Percentiles rank a stretch among this genome's conserved stretches.
phyloP scores from a whole-genome alignment of 2,888 invertebrate genomes.

The Metopia argyrocephala region DNA sequence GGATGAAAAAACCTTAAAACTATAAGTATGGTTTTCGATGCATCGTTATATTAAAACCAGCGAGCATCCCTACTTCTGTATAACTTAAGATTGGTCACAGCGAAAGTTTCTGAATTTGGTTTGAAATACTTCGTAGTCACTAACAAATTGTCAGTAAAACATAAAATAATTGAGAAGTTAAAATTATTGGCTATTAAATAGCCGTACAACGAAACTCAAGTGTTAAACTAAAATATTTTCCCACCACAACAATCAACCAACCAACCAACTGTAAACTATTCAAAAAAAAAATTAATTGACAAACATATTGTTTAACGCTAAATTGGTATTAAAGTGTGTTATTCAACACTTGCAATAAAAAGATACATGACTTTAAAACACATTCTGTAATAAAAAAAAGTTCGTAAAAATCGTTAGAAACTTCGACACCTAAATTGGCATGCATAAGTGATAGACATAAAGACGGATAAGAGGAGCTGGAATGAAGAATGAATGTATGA shows the following conservation, averaged over 20 bases:
- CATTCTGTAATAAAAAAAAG: constrained; percentile 7
- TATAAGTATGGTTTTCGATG: too few species aligned
- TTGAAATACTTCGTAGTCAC: too few species aligned
- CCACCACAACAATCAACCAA: neutral
- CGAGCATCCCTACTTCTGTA: too few species aligned
- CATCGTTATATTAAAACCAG: too few species aligned
- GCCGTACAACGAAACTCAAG: neutral
- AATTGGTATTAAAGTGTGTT: constrained; percentile 13
- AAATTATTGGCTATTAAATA: too few species aligned
- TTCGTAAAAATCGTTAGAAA: neutral
- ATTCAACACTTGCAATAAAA: constrained; percentile 14
- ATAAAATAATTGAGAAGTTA: too few species aligned
- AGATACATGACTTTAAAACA: constrained; percentile 2
- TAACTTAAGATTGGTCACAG: too few species aligned
- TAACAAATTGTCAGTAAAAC: too few species aligned
- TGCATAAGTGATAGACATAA: constrained; percentile 20
- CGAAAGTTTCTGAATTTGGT: too few species aligned
- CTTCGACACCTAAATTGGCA: constrained; percentile 8
- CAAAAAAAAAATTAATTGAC: neutral
- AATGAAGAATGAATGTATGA: neutral
- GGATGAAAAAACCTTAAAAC: too few species aligned
- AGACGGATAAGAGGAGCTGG: constrained; percentile 17
- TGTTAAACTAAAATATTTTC: constrained; percentile 10
- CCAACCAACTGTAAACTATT: neutral
- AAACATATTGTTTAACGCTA: neutral